A percentile compares a stretch with the other conserved stretches of the same genome.
phyloP scores from a whole-genome alignment of 2,888 invertebrate genomes.

The Perizoma affinitatum region DNA sequence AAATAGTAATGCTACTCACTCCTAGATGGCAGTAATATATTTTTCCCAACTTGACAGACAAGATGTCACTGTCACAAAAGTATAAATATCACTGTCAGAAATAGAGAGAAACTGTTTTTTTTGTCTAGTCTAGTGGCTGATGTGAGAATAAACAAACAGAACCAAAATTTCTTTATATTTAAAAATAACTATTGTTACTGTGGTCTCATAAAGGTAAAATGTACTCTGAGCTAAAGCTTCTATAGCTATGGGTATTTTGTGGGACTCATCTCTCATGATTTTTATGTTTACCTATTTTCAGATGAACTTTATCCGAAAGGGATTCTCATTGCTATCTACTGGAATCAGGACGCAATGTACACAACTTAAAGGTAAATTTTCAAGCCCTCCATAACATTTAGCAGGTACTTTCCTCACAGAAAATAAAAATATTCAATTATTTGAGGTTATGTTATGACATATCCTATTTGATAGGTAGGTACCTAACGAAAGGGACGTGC shows the following conservation, averaged over 20 bases:
- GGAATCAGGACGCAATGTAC: conserved; percentile 63
- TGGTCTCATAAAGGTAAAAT: conserved; percentile 15
- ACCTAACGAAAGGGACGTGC: too few relatives aligned
- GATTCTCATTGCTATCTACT: conserved; percentile 64
- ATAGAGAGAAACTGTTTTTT: too few relatives aligned
- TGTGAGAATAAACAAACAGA: too few relatives aligned
- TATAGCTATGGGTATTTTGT: background rate
- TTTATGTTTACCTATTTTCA: conserved; percentile 47
- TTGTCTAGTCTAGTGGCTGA: too few relatives aligned
- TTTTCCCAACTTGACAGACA: background rate
- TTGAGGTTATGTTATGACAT: too few relatives aligned
- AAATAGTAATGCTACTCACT: conserved; percentile 14
- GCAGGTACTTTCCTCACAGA: too few relatives aligned
- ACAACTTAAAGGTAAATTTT: conserved; percentile 54
- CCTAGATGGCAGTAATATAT: conserved; percentile 17
- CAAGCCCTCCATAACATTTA: background rate
- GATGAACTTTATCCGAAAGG: conserved; percentile 75
- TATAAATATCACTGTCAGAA: conserved; percentile 18
- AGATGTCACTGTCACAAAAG: conserved; percentile 9
- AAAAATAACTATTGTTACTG: too few relatives aligned
- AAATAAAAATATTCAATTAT: too few relatives aligned
- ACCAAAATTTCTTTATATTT: too few relatives aligned
- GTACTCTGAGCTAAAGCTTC: background rate
- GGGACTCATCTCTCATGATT: background rate
- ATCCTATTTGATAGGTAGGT: too few relatives aligned